These are phyloP conservation scores for Pelosia muscerda DNA, from an alignment of 2,888 invertebrate genomes.

Conservation along the genomic window DNA sequence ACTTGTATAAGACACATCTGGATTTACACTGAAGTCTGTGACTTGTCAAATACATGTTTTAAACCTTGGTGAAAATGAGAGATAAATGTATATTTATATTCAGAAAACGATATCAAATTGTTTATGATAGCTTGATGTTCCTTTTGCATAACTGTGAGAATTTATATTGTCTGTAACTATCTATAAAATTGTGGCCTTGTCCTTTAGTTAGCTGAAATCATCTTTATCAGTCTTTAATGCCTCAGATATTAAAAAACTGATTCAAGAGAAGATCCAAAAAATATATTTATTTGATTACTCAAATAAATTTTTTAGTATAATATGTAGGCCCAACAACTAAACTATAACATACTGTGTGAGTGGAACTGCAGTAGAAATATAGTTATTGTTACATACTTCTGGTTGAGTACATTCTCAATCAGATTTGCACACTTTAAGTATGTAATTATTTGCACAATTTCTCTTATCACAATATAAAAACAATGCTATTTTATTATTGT, in stretches of 20 bases:
- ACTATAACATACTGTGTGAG: background rate
- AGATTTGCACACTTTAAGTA: conserved; percentile 9
- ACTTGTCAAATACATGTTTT: too few relatives aligned
- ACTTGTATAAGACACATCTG: too few relatives aligned
- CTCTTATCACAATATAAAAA: conserved; percentile 10
- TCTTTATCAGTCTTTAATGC: background rate
- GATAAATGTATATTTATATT: conserved; percentile 15
- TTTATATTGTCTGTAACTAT: conserved; percentile 34
- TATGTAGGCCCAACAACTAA: background rate
- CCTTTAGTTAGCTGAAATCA: background rate
- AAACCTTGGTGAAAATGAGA: too few relatives aligned
- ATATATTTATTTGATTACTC: too few relatives aligned
- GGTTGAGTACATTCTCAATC: conserved; percentile 5
- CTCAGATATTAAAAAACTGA: background rate
- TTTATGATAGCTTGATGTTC: conserved; percentile 27
- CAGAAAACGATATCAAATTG: conserved; percentile 20
- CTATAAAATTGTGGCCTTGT: conserved; percentile 1
- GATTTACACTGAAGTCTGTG: too few relatives aligned
- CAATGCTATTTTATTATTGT: background rate
- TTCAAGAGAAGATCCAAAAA: background rate
- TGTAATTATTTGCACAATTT: conserved; percentile 13
- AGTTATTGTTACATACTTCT: background rate
- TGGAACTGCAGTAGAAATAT: background rate
- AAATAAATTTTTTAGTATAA: background rate
- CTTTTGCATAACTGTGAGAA: conserved; percentile 57